Percentiles rank a stretch among this genome's conserved stretches.
Conservation (phyloP, 2,113 vertebrate species). For the Gavialis gangeticus region DNA sequence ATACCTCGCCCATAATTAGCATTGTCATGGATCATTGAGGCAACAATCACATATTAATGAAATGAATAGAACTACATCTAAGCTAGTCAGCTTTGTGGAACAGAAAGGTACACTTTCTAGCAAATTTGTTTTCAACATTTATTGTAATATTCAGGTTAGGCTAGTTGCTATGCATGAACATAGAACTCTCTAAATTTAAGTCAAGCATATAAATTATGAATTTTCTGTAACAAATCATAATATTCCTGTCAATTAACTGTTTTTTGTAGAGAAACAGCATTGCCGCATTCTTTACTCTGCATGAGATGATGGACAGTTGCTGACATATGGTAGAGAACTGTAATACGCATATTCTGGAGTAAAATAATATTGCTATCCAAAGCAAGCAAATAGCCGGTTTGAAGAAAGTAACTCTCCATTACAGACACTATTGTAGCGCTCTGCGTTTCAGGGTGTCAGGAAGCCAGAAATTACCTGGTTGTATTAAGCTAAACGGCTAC, state of each 20-base stretch:
- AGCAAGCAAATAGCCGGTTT: too few species aligned
- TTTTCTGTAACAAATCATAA: background rate
- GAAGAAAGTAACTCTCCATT: too few species aligned
- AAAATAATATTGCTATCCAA: too few species aligned
- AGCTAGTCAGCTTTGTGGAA: background rate
- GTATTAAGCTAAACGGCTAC: too few species aligned
- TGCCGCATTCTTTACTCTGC: background rate
- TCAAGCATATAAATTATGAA: background rate
- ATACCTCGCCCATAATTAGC: background rate
- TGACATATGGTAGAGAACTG: background rate
- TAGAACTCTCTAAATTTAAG: background rate
- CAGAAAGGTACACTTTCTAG: background rate
- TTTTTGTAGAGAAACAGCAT: background rate
- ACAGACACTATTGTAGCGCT: too few species aligned
- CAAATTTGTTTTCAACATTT: constrained; percentile 6
- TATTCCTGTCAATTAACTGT: background rate
- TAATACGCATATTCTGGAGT: too few species aligned
- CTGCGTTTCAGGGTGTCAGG: too few species aligned
- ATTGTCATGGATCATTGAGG: background rate
- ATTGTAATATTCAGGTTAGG: background rate
- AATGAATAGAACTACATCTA: background rate
- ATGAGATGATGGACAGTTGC: background rate
- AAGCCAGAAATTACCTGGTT: too few species aligned
- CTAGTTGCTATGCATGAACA: background rate
- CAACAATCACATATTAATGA: background rate